phyloP scores from a whole-genome alignment of 2,888 invertebrate species.

The Drosophila mulleri region DNA sequence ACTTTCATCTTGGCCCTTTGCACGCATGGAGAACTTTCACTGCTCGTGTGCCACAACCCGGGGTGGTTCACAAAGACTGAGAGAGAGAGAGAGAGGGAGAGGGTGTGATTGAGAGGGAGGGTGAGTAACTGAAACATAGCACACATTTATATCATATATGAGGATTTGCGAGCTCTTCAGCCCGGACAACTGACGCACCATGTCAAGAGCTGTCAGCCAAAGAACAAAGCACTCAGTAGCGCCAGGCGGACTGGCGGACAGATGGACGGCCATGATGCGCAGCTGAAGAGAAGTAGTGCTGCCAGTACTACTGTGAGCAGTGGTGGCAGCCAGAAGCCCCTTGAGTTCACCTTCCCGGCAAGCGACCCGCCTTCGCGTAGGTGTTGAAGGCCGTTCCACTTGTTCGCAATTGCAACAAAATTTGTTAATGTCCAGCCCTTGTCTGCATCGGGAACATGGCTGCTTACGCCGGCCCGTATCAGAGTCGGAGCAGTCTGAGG shows the following conservation, averaged over 20 bases:
- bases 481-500: neutral
- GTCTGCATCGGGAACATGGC: constrained; percentile 15
- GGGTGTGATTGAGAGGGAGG: constrained; percentile 33
- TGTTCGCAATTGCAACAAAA: constrained; percentile 42
- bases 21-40: constrained; percentile 77
- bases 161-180: constrained; percentile 55
- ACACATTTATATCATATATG: constrained; percentile 49
- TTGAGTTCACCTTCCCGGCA: constrained; percentile 20
- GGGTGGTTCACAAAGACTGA: constrained; percentile 26
- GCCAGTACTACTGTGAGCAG: neutral
- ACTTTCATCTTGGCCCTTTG: constrained; percentile 75
- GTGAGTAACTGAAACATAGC: constrained; percentile 27
- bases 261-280: constrained; percentile 62
- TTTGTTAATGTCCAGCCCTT: constrained; percentile 38
- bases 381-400: constrained; percentile 74
- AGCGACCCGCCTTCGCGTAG: constrained; percentile 24
- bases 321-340: constrained; percentile 24
- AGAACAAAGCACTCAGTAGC: constrained; percentile 73
- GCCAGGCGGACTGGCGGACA: constrained; percentile 60
- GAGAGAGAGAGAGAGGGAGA: constrained; percentile 12
- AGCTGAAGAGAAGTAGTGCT: neutral
- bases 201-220: constrained; percentile 72
- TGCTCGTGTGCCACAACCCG: constrained; percentile 32
- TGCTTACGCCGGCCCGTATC: constrained; percentile 1
- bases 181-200: constrained; percentile 32